phyloP scores from a whole-genome alignment of 2,888 invertebrate genomes.

The Anagyrus pseudococci region DNA sequence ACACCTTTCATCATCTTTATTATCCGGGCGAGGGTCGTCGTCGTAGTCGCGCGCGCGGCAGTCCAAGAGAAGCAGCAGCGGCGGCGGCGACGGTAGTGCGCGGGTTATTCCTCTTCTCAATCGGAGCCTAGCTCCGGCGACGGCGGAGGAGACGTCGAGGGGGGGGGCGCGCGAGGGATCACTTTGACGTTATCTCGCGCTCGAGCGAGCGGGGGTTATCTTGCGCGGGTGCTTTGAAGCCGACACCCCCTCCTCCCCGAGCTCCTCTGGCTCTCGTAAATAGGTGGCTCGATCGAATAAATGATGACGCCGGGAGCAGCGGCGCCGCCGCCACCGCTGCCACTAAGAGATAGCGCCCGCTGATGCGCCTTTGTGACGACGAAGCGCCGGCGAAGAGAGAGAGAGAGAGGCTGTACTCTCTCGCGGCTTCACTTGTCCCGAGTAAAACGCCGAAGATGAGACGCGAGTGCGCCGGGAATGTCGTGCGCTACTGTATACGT shows the following conservation, averaged over 20 bases:
- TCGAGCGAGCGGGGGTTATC: conserved; percentile 51
- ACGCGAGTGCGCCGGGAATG: too few relatives aligned
- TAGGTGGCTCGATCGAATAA: conserved; percentile 52
- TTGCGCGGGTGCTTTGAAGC: conserved; percentile 52
- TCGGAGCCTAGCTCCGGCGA: conserved; percentile 10
- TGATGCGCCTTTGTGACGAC: too few relatives aligned
- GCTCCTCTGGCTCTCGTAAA: conserved; percentile 43
- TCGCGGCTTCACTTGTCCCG: too few relatives aligned
- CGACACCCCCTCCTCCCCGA: conserved; percentile 38
- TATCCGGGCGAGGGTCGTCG: conserved; percentile 1
- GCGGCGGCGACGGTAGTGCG: neutral
- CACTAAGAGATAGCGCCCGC: too few relatives aligned
- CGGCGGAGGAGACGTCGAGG: conserved; percentile 1
- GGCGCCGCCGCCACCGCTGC: too few relatives aligned
- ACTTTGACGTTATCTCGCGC: conserved; percentile 54
- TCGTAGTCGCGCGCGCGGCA: too few relatives aligned
- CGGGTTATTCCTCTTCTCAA: conserved; percentile 3
- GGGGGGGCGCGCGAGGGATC: conserved; percentile 35
- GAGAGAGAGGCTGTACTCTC: too few relatives aligned
- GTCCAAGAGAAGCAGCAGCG: too few relatives aligned
- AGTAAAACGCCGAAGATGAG: too few relatives aligned
- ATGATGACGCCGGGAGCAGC: conserved; percentile 48
- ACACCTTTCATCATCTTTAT: conserved; percentile 18
- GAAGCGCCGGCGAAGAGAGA: too few relatives aligned
- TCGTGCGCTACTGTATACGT: too few relatives aligned